Conservation (phyloP, 2,797 vertebrate species). For the Coilia nasus region DNA sequence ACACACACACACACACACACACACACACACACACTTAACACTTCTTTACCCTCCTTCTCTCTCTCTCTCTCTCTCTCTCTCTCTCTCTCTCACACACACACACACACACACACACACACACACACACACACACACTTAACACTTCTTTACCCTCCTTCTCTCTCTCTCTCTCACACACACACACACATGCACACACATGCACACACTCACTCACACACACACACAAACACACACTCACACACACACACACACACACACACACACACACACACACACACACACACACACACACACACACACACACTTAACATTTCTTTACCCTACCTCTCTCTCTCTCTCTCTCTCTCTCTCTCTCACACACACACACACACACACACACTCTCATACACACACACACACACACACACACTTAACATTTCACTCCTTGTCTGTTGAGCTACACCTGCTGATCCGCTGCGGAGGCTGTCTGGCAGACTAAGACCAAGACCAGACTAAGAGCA, state of each 20-base stretch:
- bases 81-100: too few relatives aligned
- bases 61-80: too few relatives aligned
- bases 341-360: conserved; percentile 7
- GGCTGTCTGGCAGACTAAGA: background rate
- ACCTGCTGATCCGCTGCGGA: background rate
- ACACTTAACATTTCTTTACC: conserved; percentile 9
- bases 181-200: too few relatives aligned
- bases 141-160: background rate
- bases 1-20: conserved; percentile 6
- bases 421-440: background rate
- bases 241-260: background rate
- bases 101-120: too few relatives aligned
- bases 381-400: background rate
- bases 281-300: conserved; percentile 5
- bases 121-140: conserved; percentile 11
- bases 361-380: background rate
- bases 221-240: too few relatives aligned
- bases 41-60: too few relatives aligned
- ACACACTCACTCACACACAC: too few relatives aligned
- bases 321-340: too few relatives aligned
- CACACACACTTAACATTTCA: conserved; percentile 23
- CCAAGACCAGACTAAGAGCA: background rate
- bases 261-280: conserved; percentile 9
- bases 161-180: background rate
- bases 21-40: conserved; percentile 12